Evolutionary conservation across 2,888 invertebrate species (phyloP).

Genomic region (Phengaris arion): DNA sequence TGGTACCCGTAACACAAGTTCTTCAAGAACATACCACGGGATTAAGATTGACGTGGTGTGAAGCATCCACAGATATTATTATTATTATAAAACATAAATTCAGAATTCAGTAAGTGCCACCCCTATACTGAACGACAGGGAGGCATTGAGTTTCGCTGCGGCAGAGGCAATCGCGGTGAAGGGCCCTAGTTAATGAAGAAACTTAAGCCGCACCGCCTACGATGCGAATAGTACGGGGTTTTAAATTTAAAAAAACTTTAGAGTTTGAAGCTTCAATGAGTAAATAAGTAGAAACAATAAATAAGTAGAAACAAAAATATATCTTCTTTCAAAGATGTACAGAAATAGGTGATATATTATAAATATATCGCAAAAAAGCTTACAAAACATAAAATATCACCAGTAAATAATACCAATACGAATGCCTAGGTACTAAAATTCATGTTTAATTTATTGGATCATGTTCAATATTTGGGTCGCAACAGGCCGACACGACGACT

Average conservation of each 20-base stretch:
- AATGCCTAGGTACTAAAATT: conserved; percentile 1
- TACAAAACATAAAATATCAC: background rate
- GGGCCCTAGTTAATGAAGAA: conserved; percentile 20
- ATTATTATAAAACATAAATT: too few relatives aligned
- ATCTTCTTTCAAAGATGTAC: background rate
- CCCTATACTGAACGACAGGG: background rate
- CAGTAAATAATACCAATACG: background rate
- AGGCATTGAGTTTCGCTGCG: conserved; percentile 12
- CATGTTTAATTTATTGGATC: conserved; percentile 9
- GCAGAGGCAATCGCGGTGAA: conserved; percentile 18
- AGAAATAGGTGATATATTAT: background rate
- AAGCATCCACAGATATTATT: too few relatives aligned
- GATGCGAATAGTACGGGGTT: background rate
- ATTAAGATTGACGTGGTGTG: too few relatives aligned
- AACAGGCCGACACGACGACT: background rate
- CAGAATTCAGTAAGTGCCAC: background rate
- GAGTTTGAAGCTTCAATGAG: background rate
- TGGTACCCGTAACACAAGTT: too few relatives aligned
- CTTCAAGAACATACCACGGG: too few relatives aligned
- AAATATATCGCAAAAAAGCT: background rate
- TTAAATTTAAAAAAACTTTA: background rate
- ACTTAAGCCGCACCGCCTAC: conserved; percentile 7
- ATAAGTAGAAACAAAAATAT: background rate
- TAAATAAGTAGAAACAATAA: background rate
- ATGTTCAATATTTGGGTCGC: conserved; percentile 21